Evolutionary conservation across 2,113 vertebrate genomes (phyloP), one percentile per base, ranked within the genome.

Genomic region (Riparia riparia): DNA sequence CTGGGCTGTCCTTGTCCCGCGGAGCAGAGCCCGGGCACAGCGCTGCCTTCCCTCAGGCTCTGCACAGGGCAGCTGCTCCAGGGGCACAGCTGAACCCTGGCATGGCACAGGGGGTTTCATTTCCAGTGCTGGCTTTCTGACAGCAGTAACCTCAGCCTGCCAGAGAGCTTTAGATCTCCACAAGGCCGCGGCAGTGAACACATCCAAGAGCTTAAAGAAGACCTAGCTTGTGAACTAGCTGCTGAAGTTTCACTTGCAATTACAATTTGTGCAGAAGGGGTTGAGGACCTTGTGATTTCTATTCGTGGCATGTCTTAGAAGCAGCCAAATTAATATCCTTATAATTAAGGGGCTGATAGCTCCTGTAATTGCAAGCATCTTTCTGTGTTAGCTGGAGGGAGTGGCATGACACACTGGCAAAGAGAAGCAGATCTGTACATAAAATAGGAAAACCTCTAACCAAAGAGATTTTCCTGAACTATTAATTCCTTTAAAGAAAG

Each of bases 301-400:
- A 96, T 84, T 93, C 86, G 65, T 15, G 71, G 56, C 69, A 28
- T 47, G 49, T 71, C 60, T 95, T 86, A 71, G 79, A 93, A 94
- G n/a, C 45, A 68, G 37, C n/a, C 76, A 95, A 82, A 92, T 94
- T 96, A 93, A 96, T 96, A 95, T 76, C 86, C 76, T 94, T 86
- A 84, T 88, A 71, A 89, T 93, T 90, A 95, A 92, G 64, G 66
- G 80, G 80, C 72, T 89, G 89, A 93, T 88, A 87, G 81, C 72
- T 96, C 66, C 89, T 50, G 13, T 90, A 95, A 95, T 90, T 78
- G 19, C 57, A 57, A 78, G 56, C 66, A 82, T 94, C 49, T 57
- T 70, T 79, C 71, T 86, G 49, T 71, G 70, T 65, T 91, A 89
- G 87, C 76, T 82, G 63, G 74, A 92, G 87, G 86, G 61, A 96